Percentiles rank a stretch among this genome's conserved stretches.
Conservation (phyloP, 2,113 vertebrate genomes). For the Caranx ignobilis region DNA sequence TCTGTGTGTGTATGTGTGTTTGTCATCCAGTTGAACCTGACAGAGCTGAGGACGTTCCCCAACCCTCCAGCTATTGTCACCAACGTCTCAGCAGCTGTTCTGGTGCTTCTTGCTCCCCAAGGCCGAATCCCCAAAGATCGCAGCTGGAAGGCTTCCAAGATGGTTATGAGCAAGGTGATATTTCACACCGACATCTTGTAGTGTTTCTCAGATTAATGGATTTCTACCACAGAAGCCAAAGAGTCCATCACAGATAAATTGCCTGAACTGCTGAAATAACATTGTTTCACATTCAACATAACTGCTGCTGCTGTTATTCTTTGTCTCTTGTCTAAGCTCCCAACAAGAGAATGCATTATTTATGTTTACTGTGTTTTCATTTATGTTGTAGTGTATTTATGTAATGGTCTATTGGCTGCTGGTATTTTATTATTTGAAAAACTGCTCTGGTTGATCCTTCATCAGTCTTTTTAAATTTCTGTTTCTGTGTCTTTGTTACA, state of each 20-base stretch:
- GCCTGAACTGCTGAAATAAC: constrained; percentile 8
- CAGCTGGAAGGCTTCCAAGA: constrained; percentile 85
- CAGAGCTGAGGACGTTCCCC: constrained; percentile 83
- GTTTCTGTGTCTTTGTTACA: background rate
- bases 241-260: constrained; percentile 22
- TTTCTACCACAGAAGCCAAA: constrained; percentile 1
- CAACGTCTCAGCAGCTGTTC: constrained; percentile 76
- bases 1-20: constrained; percentile 26
- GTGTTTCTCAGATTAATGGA: constrained; percentile 24
- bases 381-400: background rate
- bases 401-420: background rate
- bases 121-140: constrained; percentile 83
- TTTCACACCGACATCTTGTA: constrained; percentile 10
- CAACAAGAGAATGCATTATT: background rate
- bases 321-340: background rate
- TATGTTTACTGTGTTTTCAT: constrained; percentile 14
- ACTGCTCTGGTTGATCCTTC: too few relatives aligned
- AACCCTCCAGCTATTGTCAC: constrained; percentile 79
- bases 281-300: constrained; percentile 12
- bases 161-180: constrained; percentile 83
- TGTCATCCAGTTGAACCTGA: constrained; percentile 81
- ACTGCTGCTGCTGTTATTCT: background rate
- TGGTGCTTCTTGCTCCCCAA: constrained; percentile 79
- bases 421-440: background rate
- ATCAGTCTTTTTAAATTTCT: background rate